Base-by-base conservation (phyloP, 2,797 vertebrate genomes). In the Sarcophilus harrisii region DNA sequence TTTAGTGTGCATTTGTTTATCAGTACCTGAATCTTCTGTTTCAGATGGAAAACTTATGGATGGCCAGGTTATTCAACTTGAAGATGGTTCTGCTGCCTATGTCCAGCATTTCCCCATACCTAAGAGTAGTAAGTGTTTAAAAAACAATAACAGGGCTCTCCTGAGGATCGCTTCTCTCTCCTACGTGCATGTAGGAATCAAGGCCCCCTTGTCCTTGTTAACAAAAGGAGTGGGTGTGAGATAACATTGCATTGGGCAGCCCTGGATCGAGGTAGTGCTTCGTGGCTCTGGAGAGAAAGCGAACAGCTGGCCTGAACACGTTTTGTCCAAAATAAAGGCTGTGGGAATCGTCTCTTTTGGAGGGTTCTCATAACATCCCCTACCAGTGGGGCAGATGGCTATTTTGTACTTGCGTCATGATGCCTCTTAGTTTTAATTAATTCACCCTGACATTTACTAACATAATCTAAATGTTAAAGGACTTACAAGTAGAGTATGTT, bases 1-100 rank as follows among this genome's bases (percentile, higher is more conserved):
- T 57, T 96, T 95, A 38, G 28, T 93, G 92, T 94, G 30, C 91
- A 32, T 90, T 95, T 3, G 95, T 54, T 93, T 96, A 55, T 92
- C 95, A 95, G 66, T 28, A 45, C 57, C 95, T 96, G 45, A 94
- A 95, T 97, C 59, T 95, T 96, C 94, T 98, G 54, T 99, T 98
- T 95, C 99, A 98, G 99, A 99, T 96, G 99, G 99, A 66, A 99
- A 99, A 98, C 99, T 99, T 97, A 99, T 99, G 99, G 99, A 99
- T 93, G 99, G 99, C 30, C 99, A 99, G 98, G 99, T 99, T 96
- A 99, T 99, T 98, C 99, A 99, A 97, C 98, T 99, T 97, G 99
- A 99, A 98, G 99, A 99, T 91, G 99, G 99, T 94, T 99, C 99
- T 92, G 99, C 99, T 96, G 99, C 99, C 58, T 99, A 99, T 59